A percentile compares a stretch with the other conserved stretches of the same genome.
phyloP scores from a whole-genome alignment of 2,113 vertebrate genomes.

The Typhlomys cinereus region DNA sequence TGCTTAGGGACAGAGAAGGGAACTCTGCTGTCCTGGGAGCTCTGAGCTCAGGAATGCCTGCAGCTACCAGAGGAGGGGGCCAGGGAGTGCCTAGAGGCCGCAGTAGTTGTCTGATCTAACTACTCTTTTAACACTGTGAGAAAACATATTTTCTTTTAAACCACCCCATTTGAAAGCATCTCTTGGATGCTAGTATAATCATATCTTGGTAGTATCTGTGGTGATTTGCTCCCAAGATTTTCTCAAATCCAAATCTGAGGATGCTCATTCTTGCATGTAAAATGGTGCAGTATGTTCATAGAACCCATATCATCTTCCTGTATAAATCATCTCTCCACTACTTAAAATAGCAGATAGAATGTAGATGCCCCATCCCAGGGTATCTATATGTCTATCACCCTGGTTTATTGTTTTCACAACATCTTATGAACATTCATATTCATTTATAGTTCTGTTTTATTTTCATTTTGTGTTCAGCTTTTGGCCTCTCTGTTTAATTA shows the following conservation, averaged over 20 bases:
- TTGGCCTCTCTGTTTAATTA: not conserved
- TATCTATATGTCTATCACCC: not conserved
- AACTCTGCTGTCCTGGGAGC: not conserved
- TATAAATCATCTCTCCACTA: not conserved
- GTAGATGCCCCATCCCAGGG: not conserved
- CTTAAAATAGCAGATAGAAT: not conserved
- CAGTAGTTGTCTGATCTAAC: not conserved
- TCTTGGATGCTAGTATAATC: not conserved
- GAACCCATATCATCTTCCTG: not conserved
- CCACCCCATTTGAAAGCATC: not conserved
- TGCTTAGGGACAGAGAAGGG: not conserved
- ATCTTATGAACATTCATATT: not conserved
- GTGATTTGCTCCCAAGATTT: not conserved
- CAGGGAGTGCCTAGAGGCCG: not conserved
- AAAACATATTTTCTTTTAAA: not conserved
- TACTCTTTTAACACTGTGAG: not conserved
- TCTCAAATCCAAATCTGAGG: not conserved
- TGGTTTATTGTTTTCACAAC: not conserved
- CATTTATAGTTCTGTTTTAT: not conserved
- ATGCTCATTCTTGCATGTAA: not conserved
- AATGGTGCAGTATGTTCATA: not conserved
- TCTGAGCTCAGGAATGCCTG: not conserved
- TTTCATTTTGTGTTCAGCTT: not conserved
- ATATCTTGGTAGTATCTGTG: not conserved
- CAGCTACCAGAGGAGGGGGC: too few species aligned